Evolutionary conservation across 2,888 invertebrate genomes (phyloP).

Genomic region (Adelognathus sp.): DNA sequence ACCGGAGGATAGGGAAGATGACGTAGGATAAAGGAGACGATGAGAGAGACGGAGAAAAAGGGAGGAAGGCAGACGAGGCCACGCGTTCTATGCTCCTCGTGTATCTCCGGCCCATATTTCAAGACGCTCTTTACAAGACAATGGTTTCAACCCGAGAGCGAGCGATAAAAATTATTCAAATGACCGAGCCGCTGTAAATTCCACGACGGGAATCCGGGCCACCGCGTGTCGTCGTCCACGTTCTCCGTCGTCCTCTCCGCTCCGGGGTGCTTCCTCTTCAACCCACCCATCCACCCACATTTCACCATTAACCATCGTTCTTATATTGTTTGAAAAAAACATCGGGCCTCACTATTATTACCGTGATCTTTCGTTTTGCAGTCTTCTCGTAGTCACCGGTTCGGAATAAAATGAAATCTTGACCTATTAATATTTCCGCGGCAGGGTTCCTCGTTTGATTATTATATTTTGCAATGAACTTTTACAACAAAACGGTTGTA

Average conservation of each 20-base stretch:
- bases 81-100: constrained; percentile 62
- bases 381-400: constrained; percentile 29
- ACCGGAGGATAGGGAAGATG: constrained; percentile 22
- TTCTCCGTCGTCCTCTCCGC: constrained; percentile 45
- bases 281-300: constrained; percentile 46
- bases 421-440: background rate
- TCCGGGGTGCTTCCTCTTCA: constrained; percentile 48
- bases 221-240: constrained; percentile 53
- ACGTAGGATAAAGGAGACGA: constrained; percentile 39
- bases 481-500: too few species aligned
- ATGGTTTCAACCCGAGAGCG: constrained; percentile 74
- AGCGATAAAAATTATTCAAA: constrained; percentile 78
- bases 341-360: constrained; percentile 31
- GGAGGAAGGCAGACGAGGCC: constrained; percentile 51
- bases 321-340: constrained; percentile 26
- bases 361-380: constrained; percentile 28
- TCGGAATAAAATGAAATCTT: constrained; percentile 39
- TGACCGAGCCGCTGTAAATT: constrained; percentile 66
- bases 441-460: too few species aligned
- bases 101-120: constrained; percentile 77
- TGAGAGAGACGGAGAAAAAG: constrained; percentile 18
- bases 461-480: too few species aligned
- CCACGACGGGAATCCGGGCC: constrained; percentile 66
- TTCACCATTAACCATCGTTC: constrained; percentile 39
- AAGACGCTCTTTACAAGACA: constrained; percentile 77